Conservation (phyloP, 1,140 invertebrate genomes). For the Babylonia areolata region DNA sequence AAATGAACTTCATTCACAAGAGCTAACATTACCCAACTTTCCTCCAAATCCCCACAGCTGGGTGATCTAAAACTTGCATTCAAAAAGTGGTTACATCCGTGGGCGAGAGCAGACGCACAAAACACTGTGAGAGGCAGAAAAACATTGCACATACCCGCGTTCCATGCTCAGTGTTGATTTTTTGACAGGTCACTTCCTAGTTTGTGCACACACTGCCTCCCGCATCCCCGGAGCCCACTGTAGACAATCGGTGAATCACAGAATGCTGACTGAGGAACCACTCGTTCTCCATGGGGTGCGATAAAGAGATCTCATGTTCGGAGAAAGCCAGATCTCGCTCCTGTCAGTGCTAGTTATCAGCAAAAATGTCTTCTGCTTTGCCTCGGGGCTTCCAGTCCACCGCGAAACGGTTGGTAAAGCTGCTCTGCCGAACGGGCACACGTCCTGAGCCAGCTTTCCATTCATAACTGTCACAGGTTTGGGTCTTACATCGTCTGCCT, state of each 20-base stretch:
- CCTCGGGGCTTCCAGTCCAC: not conserved
- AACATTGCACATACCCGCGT: not conserved
- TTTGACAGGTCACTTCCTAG: not conserved
- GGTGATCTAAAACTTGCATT: too few species aligned
- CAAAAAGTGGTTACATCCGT: not conserved
- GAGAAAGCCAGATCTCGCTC: not conserved
- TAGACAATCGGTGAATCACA: not conserved
- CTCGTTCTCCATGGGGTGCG: slow-evolving; percentile 1
- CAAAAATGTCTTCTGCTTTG: slow-evolving; percentile 15
- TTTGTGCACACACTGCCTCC: not conserved
- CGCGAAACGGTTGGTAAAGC: not conserved
- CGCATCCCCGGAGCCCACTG: not conserved
- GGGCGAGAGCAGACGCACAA: not conserved
- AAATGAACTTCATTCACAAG: too few species aligned
- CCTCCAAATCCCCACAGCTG: too few species aligned
- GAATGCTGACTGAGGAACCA: not conserved
- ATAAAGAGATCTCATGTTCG: slow-evolving; percentile 19
- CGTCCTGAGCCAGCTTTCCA: not conserved
- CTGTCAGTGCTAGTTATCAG: not conserved
- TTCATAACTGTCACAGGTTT: slow-evolving; percentile 25
- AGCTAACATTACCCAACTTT: too few species aligned
- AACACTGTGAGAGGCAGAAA: too few species aligned
- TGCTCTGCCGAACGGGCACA: not conserved
- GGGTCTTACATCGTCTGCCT: not conserved
- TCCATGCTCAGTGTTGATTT: not conserved